Evolutionary conservation across 2,113 vertebrate species (phyloP).

Genomic region (Lycaon pictus): DNA sequence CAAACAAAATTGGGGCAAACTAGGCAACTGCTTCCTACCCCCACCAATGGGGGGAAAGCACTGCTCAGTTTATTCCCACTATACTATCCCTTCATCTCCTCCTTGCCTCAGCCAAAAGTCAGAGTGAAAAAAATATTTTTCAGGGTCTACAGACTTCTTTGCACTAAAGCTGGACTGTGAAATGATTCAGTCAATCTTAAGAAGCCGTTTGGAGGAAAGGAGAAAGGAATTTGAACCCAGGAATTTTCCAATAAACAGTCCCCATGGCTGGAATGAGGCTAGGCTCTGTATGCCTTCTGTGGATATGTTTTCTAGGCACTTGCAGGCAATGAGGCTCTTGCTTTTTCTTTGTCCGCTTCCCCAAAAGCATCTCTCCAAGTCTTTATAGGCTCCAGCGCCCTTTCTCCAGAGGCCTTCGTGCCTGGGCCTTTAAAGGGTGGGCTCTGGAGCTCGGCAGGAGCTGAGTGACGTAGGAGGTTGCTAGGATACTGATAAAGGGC

Average conservation of each 20-base stretch:
- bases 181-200: constrained; percentile 41
- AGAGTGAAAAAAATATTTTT: constrained; percentile 4
- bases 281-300: neutral
- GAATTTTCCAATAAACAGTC: neutral
- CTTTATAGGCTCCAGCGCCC: neutral
- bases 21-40: neutral
- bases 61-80: constrained; percentile 24
- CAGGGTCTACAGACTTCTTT: constrained; percentile 4
- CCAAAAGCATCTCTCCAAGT: constrained; percentile 6
- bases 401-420: neutral
- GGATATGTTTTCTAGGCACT: constrained; percentile 27
- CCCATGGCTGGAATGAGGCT: neutral
- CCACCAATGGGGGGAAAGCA: neutral
- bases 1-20: constrained; percentile 33
- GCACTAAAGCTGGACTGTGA: neutral
- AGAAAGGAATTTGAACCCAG: constrained; percentile 3
- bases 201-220: neutral
- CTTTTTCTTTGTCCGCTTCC: neutral
- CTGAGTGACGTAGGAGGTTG: constrained; percentile 79
- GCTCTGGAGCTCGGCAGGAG: constrained; percentile 31
- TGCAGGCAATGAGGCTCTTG: neutral
- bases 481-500: constrained; percentile 86
- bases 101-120: neutral
- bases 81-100: constrained; percentile 17
- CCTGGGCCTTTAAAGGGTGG: constrained; percentile 29